phyloP scores from a whole-genome alignment of 2,113 vertebrate genomes.

The Felis chaus region DNA sequence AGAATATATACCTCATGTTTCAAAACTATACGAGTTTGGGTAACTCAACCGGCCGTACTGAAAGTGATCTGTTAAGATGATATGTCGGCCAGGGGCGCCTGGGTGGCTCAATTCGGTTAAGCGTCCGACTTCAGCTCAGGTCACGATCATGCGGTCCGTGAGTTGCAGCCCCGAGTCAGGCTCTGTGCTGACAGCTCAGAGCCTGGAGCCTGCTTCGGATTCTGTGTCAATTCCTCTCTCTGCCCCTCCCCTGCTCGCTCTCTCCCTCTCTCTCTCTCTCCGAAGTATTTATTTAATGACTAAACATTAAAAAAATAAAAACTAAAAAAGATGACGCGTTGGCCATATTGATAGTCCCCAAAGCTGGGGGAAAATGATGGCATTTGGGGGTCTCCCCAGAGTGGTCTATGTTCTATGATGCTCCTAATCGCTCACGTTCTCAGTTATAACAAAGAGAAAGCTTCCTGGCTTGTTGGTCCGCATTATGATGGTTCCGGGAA shows the following conservation, averaged over 20 bases:
- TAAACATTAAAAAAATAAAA: too few relatives aligned
- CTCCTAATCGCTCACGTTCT: slow-evolving; percentile 85
- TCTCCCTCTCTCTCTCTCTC: too few relatives aligned
- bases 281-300: too few relatives aligned
- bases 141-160: too few relatives aligned
- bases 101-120: too few relatives aligned
- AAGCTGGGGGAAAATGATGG: slow-evolving; percentile 82
- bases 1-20: slow-evolving; percentile 85
- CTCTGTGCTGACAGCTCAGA: too few relatives aligned
- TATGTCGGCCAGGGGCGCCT: too few relatives aligned
- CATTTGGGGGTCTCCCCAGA: slow-evolving; percentile 85
- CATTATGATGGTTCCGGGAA: slow-evolving; percentile 90
- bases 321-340: slow-evolving; percentile 63
- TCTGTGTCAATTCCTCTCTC: too few relatives aligned
- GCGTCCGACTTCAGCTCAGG: too few relatives aligned
- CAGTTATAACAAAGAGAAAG: slow-evolving; percentile 85
- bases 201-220: too few relatives aligned
- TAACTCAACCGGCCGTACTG: slow-evolving; percentile 87
- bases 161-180: too few relatives aligned
- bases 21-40: slow-evolving; percentile 81
- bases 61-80: slow-evolving; percentile 86
- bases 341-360: slow-evolving; percentile 85
- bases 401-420: slow-evolving; percentile 68
- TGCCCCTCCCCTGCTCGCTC: too few relatives aligned
- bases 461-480: slow-evolving; percentile 88